Base-by-base conservation (phyloP, 2,888 invertebrate genomes). In the Drosophila cognata region DNA sequence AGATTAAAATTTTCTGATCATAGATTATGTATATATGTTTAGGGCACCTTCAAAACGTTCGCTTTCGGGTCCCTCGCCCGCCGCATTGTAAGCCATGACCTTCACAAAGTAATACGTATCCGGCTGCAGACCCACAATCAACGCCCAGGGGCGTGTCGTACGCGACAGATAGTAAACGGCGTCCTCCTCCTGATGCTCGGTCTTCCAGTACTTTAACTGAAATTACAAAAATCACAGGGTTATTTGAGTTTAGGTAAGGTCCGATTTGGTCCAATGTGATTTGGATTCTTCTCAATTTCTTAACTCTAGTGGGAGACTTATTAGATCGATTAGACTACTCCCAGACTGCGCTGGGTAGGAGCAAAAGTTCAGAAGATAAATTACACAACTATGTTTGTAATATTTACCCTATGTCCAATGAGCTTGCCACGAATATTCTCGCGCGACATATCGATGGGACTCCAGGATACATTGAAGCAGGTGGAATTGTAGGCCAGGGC, bases 41-140 rank as follows among this genome's bases (percentile, higher is more conserved):
- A 28, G 4, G 10, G 2, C 91, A 95, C 95, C 96, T 76, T 97
- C 93, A 92, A 95, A 97, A 50, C 97, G 94, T 94, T 98, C 98
- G 94, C 98, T 98, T 92, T 99, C 98, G 0, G 98, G 98, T 5
- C 99, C 99, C 93, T 98, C 98, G 2, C 99, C 99, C 5, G 99
- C 99, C 0, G 97, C 95, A 94, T 99, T 99, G 91, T 97, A 99
- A 0, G 98, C 98, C 98, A 99, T 98, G 2, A 97, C 97, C 94
- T 98, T 97, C 0, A 99, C 98, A 89, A 95, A 96, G 93, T 99
- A 99, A 91, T 98, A 97, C 0, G 97, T 98, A 92, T 99, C 97
- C 0, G 98, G 98, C 87, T 97, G 96, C 57, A 99, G 94, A 81
- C 99, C 99, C 16, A 99, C 98, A 90, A 99, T 97, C 3, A 98